Base-by-base conservation (phyloP, 2,888 invertebrate species). In the Nomada fabriciana region DNA sequence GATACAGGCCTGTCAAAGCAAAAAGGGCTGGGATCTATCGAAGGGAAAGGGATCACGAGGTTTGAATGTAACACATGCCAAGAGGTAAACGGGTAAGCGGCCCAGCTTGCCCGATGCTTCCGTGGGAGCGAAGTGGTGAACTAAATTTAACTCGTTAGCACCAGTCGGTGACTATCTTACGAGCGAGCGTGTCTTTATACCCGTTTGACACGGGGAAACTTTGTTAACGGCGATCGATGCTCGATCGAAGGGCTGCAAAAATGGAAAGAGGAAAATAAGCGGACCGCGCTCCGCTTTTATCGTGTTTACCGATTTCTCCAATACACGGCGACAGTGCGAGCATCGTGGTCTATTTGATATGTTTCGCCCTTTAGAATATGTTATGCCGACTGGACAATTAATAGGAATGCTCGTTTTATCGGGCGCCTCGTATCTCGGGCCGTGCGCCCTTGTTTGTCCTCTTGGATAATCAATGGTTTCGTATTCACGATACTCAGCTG, bases 121-220 rank as follows among this genome's bases (percentile, higher is more conserved):
- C 84, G 84, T 71, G 60, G 84, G 60, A 84, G 80, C 84, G 52
- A 84, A 82, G 69, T 76, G 76, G 69, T 10, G 74, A 67, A 83
- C 86, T 86, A 86, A 86, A 86, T 86, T 81, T 85, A 86, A 85
- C 85, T 85, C 81, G 79, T 83, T 83, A 85, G 85, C 86, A 81
- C 74, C 75, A 76, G 82, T 82, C 76, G 70, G 74, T 61, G 72
- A 67, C 83, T 76, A 71, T 81, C 81, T 78, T 79, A 75, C 78
- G 72, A 73, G 50, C 70, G 29, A 65, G 29, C 68, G 59, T 47
- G 69, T 59, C 83, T 75, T 77, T 75, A 59, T 72, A 55, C 55
- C 43, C 53, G 23, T 71, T 68, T 29, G 71, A 57, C 72, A 47
- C 36, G 42, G 71, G 60, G 65, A 29, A 72, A 63, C 53, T 43